Conservation (phyloP, 2,888 invertebrate species). For the Mellilla xanthometata region DNA sequence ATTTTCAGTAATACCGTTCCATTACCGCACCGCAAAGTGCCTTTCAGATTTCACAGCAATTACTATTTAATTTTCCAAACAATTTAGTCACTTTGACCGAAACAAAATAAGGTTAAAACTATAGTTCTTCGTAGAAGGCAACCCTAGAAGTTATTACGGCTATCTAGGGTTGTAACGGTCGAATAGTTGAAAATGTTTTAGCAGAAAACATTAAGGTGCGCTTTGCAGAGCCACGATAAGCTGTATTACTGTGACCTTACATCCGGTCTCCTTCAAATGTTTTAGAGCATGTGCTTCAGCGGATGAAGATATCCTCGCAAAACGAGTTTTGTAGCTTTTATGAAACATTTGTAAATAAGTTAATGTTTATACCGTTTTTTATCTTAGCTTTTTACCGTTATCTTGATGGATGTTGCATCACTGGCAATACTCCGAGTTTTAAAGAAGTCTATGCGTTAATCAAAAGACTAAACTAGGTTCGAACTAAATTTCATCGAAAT, state of each 20-base stretch:
- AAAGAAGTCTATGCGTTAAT: too few species aligned
- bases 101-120: background rate
- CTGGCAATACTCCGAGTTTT: too few species aligned
- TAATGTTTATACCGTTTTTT: too few species aligned
- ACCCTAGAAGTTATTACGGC: conserved; percentile 36
- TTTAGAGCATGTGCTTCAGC: conserved; percentile 29
- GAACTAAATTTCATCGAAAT: too few species aligned
- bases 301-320: conserved; percentile 17
- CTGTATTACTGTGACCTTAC: conserved; percentile 48
- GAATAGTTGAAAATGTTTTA: conserved; percentile 30
- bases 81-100: conserved; percentile 3
- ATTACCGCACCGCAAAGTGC: background rate
- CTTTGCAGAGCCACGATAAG: conserved; percentile 55
- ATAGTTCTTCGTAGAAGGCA: conserved; percentile 4
- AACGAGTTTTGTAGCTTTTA: too few species aligned
- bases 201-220: conserved; percentile 57
- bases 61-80: conserved; percentile 1
- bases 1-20: background rate
- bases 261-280: conserved; percentile 43
- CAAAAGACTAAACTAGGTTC: too few species aligned
- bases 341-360: background rate
- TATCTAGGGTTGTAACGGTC: conserved; percentile 39
- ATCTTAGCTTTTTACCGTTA: too few species aligned
- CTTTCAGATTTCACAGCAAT: conserved; percentile 1
- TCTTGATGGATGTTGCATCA: too few species aligned